Evolutionary conservation across 2,888 invertebrate genomes (phyloP).

Genomic region (Drosophila emarginata): DNA sequence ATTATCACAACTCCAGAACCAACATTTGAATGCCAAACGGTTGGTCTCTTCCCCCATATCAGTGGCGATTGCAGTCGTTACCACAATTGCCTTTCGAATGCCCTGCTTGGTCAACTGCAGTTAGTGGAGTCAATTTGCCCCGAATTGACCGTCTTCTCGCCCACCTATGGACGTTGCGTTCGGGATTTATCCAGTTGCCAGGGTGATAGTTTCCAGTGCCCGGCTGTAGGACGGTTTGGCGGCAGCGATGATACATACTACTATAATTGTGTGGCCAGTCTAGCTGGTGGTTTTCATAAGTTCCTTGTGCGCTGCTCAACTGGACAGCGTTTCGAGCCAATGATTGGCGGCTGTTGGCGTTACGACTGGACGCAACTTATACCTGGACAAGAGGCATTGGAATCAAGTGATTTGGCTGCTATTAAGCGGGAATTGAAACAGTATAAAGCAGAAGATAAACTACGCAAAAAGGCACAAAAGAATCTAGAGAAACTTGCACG

Average conservation of each 20-base stretch:
- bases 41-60: slow-evolving; percentile 51
- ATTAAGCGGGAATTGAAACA: slow-evolving; percentile 69
- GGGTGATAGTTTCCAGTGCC: slow-evolving; percentile 52
- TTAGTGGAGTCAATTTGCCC: slow-evolving; percentile 51
- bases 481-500: slow-evolving; percentile 58
- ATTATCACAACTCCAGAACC: slow-evolving; percentile 39
- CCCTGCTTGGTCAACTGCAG: slow-evolving; percentile 29
- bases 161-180: slow-evolving; percentile 57
- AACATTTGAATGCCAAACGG: slow-evolving; percentile 50
- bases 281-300: slow-evolving; percentile 61
- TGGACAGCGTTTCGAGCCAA: slow-evolving; percentile 60
- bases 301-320: slow-evolving; percentile 68
- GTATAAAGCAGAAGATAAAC: slow-evolving; percentile 66
- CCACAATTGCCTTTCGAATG: slow-evolving; percentile 54
- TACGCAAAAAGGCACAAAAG: slow-evolving; percentile 64
- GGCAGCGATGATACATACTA: slow-evolving; percentile 63
- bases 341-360: slow-evolving; percentile 65
- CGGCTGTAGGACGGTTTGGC: slow-evolving; percentile 49
- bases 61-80: slow-evolving; percentile 61
- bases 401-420: slow-evolving; percentile 59
- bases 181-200: slow-evolving; percentile 64
- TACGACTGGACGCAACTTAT: slow-evolving; percentile 56
- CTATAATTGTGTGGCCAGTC: slow-evolving; percentile 61
- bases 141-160: slow-evolving; percentile 50
- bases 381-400: slow-evolving; percentile 41